Conservation (phyloP, 2,113 vertebrate genomes). For the Sprattus sprattus region DNA sequence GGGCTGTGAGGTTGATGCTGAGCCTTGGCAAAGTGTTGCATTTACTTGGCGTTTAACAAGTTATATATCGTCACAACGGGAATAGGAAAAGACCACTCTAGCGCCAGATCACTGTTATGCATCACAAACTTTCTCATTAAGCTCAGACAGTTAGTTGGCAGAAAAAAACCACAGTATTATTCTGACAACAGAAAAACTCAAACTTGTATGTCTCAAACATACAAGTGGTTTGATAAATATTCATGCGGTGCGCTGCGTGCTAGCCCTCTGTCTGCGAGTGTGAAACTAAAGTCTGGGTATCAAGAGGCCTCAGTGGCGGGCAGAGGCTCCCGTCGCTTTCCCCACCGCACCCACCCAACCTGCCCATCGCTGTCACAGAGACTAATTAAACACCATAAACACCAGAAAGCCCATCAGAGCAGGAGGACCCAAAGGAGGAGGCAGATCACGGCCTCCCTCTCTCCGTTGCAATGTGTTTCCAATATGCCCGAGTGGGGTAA, state of each 20-base stretch:
- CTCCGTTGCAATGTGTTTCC: slow-evolving; percentile 75
- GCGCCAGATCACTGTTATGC: slow-evolving; percentile 13
- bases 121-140: slow-evolving; percentile 17
- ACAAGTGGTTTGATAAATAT: slow-evolving; percentile 61
- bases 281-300: not conserved
- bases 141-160: slow-evolving; percentile 57
- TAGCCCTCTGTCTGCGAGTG: slow-evolving; percentile 42
- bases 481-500: slow-evolving; percentile 67
- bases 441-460: not conserved
- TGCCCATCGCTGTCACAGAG: slow-evolving; percentile 35
- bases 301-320: not conserved
- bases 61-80: slow-evolving; percentile 3
- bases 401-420: slow-evolving; percentile 70
- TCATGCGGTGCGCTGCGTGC: slow-evolving; percentile 56
- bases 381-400: slow-evolving; percentile 73
- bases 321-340: not conserved
- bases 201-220: slow-evolving; percentile 54
- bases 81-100: not conserved
- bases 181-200: slow-evolving; percentile 24
- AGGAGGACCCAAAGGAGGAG: slow-evolving; percentile 57
- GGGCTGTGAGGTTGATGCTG: not conserved
- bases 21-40: not conserved
- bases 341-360: not conserved
- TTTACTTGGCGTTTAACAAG: not conserved
- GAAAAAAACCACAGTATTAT: slow-evolving; percentile 12